Evolutionary conservation across 2,888 invertebrate species (phyloP).

Genomic region (Archips xylosteana): DNA sequence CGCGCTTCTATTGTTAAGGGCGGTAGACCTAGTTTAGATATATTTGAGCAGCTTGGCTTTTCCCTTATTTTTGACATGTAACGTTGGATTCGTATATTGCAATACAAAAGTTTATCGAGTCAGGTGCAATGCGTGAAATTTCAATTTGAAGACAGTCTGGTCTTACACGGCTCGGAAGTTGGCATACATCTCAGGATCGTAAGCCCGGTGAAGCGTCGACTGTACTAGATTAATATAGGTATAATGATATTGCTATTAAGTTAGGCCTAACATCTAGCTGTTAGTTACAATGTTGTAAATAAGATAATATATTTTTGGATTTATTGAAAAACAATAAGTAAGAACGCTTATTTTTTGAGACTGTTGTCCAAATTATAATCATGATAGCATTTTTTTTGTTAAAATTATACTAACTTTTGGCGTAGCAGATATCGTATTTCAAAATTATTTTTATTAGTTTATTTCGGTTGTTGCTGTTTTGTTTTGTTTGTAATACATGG

Average conservation of each 20-base stretch:
- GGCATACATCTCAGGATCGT: neutral
- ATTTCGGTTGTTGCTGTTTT: slow-evolving; percentile 73
- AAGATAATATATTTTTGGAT: slow-evolving; percentile 79
- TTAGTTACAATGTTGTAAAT: slow-evolving; percentile 57
- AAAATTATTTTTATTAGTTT: slow-evolving; percentile 79
- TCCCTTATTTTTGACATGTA: neutral
- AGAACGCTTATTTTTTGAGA: slow-evolving; percentile 81
- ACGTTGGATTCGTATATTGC: neutral
- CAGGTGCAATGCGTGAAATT: neutral
- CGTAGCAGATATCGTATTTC: slow-evolving; percentile 59
- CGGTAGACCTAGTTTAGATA: no score
- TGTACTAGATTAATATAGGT: slow-evolving; percentile 17
- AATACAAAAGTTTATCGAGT: neutral
- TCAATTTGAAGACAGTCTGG: slow-evolving; percentile 1
- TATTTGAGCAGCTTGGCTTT: neutral
- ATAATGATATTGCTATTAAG: neutral
- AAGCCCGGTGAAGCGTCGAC: slow-evolving; percentile 17
- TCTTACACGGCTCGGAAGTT: neutral
- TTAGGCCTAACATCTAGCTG: slow-evolving; percentile 5
- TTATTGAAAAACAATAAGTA: slow-evolving; percentile 62
- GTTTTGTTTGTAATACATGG: slow-evolving; percentile 56
- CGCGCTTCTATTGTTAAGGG: no score
- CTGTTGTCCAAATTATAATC: slow-evolving; percentile 79
- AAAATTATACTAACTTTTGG: slow-evolving; percentile 61
- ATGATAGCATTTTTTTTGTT: slow-evolving; percentile 66